Conservation (phyloP, 2,113 vertebrate species). For the Sigmodon hispidus region DNA sequence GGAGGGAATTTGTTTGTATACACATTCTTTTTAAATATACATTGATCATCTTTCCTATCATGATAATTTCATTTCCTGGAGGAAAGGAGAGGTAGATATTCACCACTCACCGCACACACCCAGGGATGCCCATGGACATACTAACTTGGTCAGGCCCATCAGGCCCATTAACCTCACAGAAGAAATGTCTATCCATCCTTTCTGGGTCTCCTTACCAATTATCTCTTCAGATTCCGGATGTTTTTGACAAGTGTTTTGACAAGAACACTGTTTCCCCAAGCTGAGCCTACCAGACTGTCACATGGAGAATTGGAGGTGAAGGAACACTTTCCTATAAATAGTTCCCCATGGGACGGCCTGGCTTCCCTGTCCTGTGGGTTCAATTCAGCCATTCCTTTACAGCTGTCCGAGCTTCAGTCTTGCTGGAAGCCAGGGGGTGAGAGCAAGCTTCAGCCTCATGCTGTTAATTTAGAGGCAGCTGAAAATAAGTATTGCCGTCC, state of each 20-base stretch:
- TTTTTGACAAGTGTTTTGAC: constrained; percentile 71
- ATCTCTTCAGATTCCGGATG: constrained; percentile 62
- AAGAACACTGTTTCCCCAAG: constrained; percentile 69
- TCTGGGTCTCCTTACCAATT: constrained; percentile 63
- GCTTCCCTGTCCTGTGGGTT: constrained; percentile 28
- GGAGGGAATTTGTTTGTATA: constrained; percentile 78
- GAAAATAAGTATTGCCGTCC: not conserved
- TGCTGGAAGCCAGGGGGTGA: not conserved
- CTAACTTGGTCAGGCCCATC: not conserved
- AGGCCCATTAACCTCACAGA: constrained; percentile 8
- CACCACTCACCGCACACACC: not conserved
- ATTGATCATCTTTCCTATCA: constrained; percentile 71
- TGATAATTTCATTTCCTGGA: constrained; percentile 32
- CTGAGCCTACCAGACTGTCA: constrained; percentile 66
- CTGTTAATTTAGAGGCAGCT: not conserved
- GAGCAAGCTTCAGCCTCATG: not conserved
- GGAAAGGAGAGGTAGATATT: constrained; percentile 62
- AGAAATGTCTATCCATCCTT: not conserved
- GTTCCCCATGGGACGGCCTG: constrained; percentile 43
- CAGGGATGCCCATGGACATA: not conserved
- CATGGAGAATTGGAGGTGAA: constrained; percentile 69
- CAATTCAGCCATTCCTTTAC: fast-evolving
- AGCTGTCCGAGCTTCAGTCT: not conserved
- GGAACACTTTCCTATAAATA: constrained; percentile 66
- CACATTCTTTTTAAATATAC: constrained; percentile 71